These are phyloP conservation scores for Scaptomyza tumidula DNA, from an alignment of 2,888 invertebrate species.

Conservation along the genomic window DNA sequence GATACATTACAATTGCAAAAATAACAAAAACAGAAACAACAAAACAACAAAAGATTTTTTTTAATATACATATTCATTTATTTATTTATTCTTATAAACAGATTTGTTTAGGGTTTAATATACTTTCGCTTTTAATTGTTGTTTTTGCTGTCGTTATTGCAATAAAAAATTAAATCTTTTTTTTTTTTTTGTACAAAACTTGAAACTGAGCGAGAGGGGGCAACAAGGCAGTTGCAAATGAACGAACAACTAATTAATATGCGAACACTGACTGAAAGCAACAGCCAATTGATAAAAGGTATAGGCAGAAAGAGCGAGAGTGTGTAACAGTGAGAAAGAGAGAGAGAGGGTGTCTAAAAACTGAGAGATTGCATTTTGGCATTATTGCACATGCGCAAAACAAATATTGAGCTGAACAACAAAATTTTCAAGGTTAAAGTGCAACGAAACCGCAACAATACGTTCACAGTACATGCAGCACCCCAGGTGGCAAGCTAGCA, in stretches of 20 bases:
- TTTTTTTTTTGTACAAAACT: constrained; percentile 20
- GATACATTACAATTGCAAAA: constrained; percentile 30
- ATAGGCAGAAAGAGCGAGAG: neutral
- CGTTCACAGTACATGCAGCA: constrained; percentile 41
- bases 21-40: neutral
- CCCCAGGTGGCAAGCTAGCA: constrained; percentile 6
- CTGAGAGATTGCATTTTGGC: constrained; percentile 45
- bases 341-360: constrained; percentile 1
- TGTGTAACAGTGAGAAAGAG: neutral
- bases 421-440: constrained; percentile 84
- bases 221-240: constrained; percentile 23
- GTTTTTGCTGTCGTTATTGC: constrained; percentile 29
- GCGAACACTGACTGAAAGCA: constrained; percentile 42
- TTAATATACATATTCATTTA: constrained; percentile 2
- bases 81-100: constrained; percentile 14
- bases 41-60: constrained; percentile 1
- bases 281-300: constrained; percentile 49
- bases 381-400: constrained; percentile 66
- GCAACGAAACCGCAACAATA: constrained; percentile 83
- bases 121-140: constrained; percentile 70
- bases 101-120: constrained; percentile 37
- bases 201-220: constrained; percentile 28
- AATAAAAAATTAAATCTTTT: constrained; percentile 51
- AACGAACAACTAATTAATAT: constrained; percentile 53
- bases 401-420: constrained; percentile 20